Conservation (phyloP, 1,140 invertebrate species). For the Leptinotarsa undecemlineata region DNA sequence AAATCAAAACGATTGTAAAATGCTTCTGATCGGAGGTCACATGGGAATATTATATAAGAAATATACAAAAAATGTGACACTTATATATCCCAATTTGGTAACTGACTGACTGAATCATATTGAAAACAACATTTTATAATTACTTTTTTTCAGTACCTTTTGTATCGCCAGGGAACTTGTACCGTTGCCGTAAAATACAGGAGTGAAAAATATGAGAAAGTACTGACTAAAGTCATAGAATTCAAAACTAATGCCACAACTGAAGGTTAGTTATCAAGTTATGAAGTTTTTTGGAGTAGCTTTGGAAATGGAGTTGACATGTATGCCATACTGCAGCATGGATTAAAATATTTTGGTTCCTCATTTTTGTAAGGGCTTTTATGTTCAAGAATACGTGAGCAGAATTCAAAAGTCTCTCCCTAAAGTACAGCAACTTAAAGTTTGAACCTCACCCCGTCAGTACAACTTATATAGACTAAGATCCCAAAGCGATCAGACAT, state of each 20-base stretch:
- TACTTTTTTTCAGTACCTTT: slow-evolving; percentile 21
- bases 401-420: too few relatives aligned
- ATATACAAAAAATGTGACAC: slow-evolving; percentile 33
- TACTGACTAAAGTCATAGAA: slow-evolving; percentile 25
- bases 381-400: too few relatives aligned
- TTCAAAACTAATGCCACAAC: slow-evolving; percentile 31
- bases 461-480: too few relatives aligned
- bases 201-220: slow-evolving; percentile 28
- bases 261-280: not conserved
- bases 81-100: slow-evolving; percentile 37
- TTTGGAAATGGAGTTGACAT: too few relatives aligned
- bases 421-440: too few relatives aligned
- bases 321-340: too few relatives aligned
- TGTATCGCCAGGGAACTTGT: slow-evolving; percentile 33
- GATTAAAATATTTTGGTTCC: too few relatives aligned
- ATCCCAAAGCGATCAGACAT: too few relatives aligned
- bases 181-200: slow-evolving; percentile 29
- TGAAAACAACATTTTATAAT: not conserved
- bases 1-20: slow-evolving; percentile 31
- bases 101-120: not conserved
- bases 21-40: slow-evolving; percentile 36
- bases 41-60: slow-evolving; percentile 32
- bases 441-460: too few relatives aligned
- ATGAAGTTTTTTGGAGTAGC: too few relatives aligned
- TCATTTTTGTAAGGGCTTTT: too few relatives aligned